These are phyloP conservation scores for Olivierus martensii DNA, from an alignment of 1,140 invertebrate species.

Conservation along the genomic window DNA sequence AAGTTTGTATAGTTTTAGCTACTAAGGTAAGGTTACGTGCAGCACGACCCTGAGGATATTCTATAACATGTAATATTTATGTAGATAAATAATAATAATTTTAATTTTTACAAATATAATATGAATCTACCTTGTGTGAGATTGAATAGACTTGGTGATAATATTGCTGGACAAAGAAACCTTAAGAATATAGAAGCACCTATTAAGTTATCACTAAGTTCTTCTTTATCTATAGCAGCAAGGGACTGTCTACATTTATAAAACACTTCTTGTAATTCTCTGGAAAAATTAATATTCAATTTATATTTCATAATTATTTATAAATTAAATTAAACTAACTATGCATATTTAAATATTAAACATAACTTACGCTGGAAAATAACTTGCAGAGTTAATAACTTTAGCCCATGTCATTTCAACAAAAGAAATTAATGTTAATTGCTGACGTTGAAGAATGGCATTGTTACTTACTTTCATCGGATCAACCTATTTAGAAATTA, in stretches of 20 bases:
- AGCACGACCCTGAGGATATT: conserved; percentile 82
- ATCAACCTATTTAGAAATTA: conserved; percentile 63
- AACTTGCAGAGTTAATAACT: conserved; percentile 59
- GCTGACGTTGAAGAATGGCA: conserved; percentile 54
- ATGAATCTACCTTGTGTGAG: conserved; percentile 58
- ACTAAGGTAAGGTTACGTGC: conserved; percentile 84
- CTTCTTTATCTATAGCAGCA: conserved; percentile 54
- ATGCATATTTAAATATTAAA: not conserved
- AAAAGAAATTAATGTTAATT: conserved; percentile 63
- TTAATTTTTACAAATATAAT: not conserved
- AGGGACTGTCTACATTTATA: conserved; percentile 64
- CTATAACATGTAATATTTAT: conserved; percentile 30
- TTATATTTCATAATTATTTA: not conserved
- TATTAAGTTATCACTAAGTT: conserved; percentile 83
- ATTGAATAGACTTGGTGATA: conserved; percentile 86
- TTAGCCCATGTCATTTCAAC: conserved; percentile 73
- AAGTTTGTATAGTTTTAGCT: conserved; percentile 83
- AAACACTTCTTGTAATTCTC: conserved; percentile 75
- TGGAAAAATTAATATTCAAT: conserved; percentile 22
- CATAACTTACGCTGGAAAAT: conserved; percentile 54
- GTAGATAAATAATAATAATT: not conserved
- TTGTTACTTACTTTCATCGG: conserved; percentile 55
- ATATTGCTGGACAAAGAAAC: conserved; percentile 87
- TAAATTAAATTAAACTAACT: not conserved
- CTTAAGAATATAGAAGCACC: conserved; percentile 82